phyloP scores from a whole-genome alignment of 1,140 invertebrate species.

The Brachionus plicatilis region DNA sequence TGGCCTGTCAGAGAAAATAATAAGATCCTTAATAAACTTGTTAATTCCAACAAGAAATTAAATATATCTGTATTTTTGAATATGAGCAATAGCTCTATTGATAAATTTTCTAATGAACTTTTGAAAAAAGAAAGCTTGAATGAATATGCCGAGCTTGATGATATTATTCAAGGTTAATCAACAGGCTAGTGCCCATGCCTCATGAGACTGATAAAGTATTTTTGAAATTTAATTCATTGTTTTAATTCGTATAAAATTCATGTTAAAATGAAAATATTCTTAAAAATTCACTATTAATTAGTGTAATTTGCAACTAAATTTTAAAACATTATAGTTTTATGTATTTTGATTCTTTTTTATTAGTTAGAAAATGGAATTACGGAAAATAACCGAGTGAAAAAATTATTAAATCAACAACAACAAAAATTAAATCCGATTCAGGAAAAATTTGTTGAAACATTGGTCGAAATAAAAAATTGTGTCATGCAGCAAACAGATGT shows the following conservation, averaged over 20 bases:
- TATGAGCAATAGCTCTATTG: not conserved
- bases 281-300: not conserved
- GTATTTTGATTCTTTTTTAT: not conserved
- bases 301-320: too few relatives aligned
- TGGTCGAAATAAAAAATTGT: too few relatives aligned
- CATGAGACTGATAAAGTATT: too few relatives aligned
- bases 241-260: not conserved
- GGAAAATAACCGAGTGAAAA: not conserved
- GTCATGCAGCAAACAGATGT: too few relatives aligned
- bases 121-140: not conserved
- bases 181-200: too few relatives aligned
- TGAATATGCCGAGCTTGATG: not conserved
- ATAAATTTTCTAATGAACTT: not conserved
- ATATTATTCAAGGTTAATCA: too few relatives aligned
- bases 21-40: not conserved
- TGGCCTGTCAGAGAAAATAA: not conserved
- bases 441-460: not conserved
- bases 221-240: not conserved
- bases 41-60: not conserved
- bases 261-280: not conserved
- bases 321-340: too few relatives aligned
- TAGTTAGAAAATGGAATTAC: not conserved
- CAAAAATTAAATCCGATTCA: not conserved
- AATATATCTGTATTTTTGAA: not conserved
- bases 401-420: not conserved